A percentile compares a stretch with the other conserved stretches of the same genome.
phyloP scores from a whole-genome alignment of 2,797 vertebrate species.

The Adrianichthys oophorus region DNA sequence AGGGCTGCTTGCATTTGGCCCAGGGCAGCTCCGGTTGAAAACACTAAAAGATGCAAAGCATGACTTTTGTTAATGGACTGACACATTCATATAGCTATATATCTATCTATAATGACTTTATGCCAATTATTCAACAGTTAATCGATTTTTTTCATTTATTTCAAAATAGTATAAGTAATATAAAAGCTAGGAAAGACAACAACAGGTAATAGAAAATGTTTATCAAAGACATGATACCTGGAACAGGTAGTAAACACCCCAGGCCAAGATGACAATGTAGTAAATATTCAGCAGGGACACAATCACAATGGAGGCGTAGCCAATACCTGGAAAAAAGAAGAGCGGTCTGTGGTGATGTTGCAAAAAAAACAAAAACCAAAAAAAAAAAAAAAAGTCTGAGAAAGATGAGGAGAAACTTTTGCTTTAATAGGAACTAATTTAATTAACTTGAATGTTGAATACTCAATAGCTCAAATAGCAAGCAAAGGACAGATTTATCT shows the following conservation, averaged over 20 bases:
- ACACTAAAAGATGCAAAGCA: conserved; percentile 74
- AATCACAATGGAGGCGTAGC: conserved; percentile 96
- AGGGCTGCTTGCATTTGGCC: conserved; percentile 91
- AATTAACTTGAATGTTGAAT: too few relatives aligned
- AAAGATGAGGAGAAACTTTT: too few relatives aligned
- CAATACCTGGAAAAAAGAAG: conserved; percentile 84
- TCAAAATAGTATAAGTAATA: neutral
- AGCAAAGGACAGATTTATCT: too few relatives aligned
- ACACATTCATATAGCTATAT: neutral
- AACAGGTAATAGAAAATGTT: too few relatives aligned
- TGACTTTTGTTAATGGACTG: neutral
- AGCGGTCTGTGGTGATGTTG: too few relatives aligned
- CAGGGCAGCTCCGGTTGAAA: conserved; percentile 93
- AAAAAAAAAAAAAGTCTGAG: too few relatives aligned
- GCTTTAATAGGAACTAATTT: too few relatives aligned
- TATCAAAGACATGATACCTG: conserved; percentile 62
- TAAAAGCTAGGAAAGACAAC: neutral
- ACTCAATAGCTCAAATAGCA: too few relatives aligned
- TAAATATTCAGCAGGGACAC: conserved; percentile 97
- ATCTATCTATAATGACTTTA: neutral
- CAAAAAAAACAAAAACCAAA: too few relatives aligned
- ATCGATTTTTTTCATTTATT: neutral
- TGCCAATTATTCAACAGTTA: neutral
- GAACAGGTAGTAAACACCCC: conserved; percentile 97
- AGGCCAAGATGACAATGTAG: conserved; percentile 98